These are phyloP conservation scores for Lepidotrigona ventralis DNA, from an alignment of 1,140 invertebrate species.

Conservation along the genomic window DNA sequence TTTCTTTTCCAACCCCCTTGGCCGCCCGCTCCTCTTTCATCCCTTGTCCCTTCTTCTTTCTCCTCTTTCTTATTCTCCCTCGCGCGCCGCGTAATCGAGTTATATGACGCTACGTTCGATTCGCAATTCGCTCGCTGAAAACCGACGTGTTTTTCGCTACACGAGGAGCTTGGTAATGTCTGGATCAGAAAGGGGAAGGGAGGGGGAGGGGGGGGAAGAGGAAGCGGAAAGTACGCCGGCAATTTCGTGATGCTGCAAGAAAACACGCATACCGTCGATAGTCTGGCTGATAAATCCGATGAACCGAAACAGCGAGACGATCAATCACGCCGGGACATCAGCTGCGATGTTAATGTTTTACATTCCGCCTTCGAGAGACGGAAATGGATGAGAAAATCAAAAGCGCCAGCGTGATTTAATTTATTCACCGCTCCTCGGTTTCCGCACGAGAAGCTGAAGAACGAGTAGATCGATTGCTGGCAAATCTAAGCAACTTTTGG, in stretches of 20 bases:
- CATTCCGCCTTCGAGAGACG: background rate
- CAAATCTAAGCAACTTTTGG: background rate
- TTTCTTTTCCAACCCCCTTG: slow-evolving; percentile 1
- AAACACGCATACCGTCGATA: slow-evolving; percentile 64
- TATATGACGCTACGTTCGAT: slow-evolving; percentile 70
- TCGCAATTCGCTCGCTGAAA: slow-evolving; percentile 71
- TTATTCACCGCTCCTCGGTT: no score
- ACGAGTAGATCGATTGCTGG: background rate
- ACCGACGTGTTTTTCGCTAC: slow-evolving; percentile 70
- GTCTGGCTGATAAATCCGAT: slow-evolving; percentile 53
- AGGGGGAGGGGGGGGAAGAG: slow-evolving; percentile 29
- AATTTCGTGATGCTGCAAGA: slow-evolving; percentile 66
- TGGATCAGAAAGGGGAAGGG: slow-evolving; percentile 66
- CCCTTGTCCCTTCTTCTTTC: slow-evolving; percentile 1
- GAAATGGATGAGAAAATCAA: no score
- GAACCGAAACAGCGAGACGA: slow-evolving; percentile 22
- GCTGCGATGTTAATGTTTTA: background rate
- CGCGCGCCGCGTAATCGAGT: slow-evolving; percentile 71
- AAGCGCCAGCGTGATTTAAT: background rate
- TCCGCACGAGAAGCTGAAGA: no score
- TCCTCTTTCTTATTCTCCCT: slow-evolving; percentile 35
- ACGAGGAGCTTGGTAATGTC: slow-evolving; percentile 55
- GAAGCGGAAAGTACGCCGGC: slow-evolving; percentile 48
- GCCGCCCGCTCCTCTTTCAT: slow-evolving; percentile 8
- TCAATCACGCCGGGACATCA: slow-evolving; percentile 30